Conservation (phyloP, 1,140 invertebrate genomes). For the Drosophila sproati region DNA sequence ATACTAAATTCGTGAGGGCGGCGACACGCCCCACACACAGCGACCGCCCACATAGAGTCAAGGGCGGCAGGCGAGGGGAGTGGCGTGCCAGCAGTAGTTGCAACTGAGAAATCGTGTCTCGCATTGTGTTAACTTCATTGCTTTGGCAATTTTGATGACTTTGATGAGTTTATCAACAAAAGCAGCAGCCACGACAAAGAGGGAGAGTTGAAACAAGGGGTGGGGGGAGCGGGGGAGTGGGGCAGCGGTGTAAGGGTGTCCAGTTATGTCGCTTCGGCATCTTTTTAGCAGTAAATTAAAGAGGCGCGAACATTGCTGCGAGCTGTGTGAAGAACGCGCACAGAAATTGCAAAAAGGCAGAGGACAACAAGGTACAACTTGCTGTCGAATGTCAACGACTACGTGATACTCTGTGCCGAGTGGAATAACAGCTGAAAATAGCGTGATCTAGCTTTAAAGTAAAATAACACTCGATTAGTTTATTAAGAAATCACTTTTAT, state of each 20-base stretch:
- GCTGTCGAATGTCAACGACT: neutral
- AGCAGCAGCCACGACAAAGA: conserved; percentile 50
- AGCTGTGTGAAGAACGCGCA: conserved; percentile 61
- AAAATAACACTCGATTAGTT: too few species aligned
- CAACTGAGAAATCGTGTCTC: conserved; percentile 62
- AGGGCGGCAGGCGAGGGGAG: neutral
- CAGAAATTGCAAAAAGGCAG: conserved; percentile 17
- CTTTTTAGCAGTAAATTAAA: conserved; percentile 65
- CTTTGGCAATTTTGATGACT: conserved; percentile 67
- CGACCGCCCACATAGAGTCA: conserved; percentile 24
- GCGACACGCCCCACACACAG: conserved; percentile 45
- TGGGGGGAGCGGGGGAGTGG: neutral
- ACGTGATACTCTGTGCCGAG: neutral
- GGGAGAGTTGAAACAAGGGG: neutral
- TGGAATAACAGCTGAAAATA: neutral
- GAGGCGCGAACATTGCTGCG: conserved; percentile 74
- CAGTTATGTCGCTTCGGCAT: conserved; percentile 28
- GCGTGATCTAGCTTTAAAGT: too few species aligned
- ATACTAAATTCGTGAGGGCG: conserved; percentile 70
- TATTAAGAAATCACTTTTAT: too few species aligned
- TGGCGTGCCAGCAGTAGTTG: neutral
- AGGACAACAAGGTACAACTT: neutral
- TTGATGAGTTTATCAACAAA: conserved; percentile 78
- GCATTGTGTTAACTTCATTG: conserved; percentile 66
- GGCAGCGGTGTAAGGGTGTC: neutral